Percentiles rank a stretch among this genome's conserved stretches.
Conservation (phyloP, 2,888 invertebrate species). For the Operophtera brumata region DNA sequence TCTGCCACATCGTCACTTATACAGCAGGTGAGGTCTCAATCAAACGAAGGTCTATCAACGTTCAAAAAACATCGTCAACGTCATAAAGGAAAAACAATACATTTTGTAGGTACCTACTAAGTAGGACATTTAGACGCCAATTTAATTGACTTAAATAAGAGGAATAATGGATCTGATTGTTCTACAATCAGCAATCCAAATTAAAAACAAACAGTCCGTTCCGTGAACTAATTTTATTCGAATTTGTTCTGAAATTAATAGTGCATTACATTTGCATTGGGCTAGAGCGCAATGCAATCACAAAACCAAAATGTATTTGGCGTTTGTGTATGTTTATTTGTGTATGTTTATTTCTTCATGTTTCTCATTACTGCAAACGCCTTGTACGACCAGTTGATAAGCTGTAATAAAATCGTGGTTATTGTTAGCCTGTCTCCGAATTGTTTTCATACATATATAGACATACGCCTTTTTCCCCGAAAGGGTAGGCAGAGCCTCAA, state of each 20-base stretch:
- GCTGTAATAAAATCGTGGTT: slow-evolving; percentile 55
- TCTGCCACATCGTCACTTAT: too few species aligned
- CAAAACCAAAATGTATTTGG: slow-evolving; percentile 34
- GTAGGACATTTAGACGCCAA: background rate
- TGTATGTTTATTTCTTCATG: slow-evolving; percentile 63
- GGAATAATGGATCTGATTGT: slow-evolving; percentile 9
- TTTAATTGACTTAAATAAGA: background rate
- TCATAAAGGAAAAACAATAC: too few species aligned
- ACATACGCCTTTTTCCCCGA: too few species aligned
- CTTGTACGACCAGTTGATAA: slow-evolving; percentile 78
- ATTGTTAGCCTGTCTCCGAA: slow-evolving; percentile 9
- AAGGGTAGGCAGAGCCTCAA: too few species aligned
- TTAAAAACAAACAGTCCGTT: slow-evolving; percentile 35
- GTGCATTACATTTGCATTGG: slow-evolving; percentile 36
- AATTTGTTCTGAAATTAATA: slow-evolving; percentile 39
- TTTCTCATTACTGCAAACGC: slow-evolving; percentile 76
- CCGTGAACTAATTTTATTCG: slow-evolving; percentile 38
- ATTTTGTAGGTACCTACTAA: too few species aligned
- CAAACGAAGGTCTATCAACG: too few species aligned
- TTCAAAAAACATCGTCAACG: too few species aligned
- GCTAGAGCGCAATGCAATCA: slow-evolving; percentile 38
- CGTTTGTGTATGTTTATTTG: slow-evolving; percentile 36
- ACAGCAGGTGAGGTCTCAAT: too few species aligned
- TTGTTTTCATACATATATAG: too few species aligned
- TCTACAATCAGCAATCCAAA: slow-evolving; percentile 29